A percentile compares a stretch with the other conserved stretches of the same genome.
These are phyloP conservation scores for Eupithecia insigniata DNA, from an alignment of 2,888 invertebrate species.

Conservation along the genomic window DNA sequence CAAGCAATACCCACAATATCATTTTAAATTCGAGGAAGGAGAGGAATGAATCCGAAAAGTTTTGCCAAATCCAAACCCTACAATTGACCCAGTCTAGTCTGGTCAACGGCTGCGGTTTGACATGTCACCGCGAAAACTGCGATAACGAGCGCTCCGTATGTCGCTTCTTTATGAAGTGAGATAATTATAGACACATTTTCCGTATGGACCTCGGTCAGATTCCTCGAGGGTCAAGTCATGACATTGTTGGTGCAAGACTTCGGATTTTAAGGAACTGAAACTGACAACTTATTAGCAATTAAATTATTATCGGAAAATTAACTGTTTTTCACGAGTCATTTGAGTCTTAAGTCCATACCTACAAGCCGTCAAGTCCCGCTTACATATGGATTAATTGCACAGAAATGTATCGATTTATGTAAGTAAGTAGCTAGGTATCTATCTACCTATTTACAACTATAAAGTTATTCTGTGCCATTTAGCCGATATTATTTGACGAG, in stretches of 20 bases:
- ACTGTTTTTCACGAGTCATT: neutral
- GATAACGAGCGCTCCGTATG: constrained; percentile 23
- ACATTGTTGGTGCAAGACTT: neutral
- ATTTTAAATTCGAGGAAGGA: constrained; percentile 45
- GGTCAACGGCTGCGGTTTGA: constrained; percentile 26
- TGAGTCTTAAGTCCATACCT: neutral
- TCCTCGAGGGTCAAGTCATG: constrained; percentile 58
- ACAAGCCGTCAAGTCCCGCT: neutral
- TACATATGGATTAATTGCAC: too few relatives aligned
- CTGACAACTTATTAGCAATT: neutral
- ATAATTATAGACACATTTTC: constrained; percentile 45
- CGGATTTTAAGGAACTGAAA: neutral
- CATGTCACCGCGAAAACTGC: neutral
- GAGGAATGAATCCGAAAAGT: neutral
- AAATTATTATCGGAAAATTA: neutral
- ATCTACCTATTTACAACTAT: too few relatives aligned
- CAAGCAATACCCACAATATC: constrained; percentile 58
- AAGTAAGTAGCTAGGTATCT: too few relatives aligned
- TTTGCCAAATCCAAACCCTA: neutral
- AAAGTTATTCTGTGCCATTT: too few relatives aligned
- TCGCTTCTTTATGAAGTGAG: constrained; percentile 25
- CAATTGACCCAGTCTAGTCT: constrained; percentile 24
- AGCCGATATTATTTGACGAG: too few relatives aligned
- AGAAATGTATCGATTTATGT: too few relatives aligned
- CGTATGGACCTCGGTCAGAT: constrained; percentile 50